These are phyloP conservation scores for Megalops atlanticus DNA, from an alignment of 2,113 vertebrate genomes.

Conservation along the genomic window DNA sequence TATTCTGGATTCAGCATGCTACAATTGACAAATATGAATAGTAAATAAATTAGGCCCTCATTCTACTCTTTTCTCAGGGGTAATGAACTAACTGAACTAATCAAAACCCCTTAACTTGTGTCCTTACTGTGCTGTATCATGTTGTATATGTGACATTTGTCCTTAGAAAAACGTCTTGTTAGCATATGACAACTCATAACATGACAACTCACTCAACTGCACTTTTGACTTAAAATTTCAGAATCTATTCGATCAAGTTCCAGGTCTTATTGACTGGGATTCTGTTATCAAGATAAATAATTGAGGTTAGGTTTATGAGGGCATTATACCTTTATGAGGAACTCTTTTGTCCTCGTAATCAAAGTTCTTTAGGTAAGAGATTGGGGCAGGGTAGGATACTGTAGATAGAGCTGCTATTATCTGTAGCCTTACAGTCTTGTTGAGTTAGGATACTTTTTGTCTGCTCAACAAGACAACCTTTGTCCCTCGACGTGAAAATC, in stretches of 20 bases:
- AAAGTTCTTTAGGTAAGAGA: conserved; percentile 7
- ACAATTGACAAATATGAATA: neutral
- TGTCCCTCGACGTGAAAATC: neutral
- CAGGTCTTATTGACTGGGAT: neutral
- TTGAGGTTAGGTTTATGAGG: neutral
- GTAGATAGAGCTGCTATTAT: conserved; percentile 8
- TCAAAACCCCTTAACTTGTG: neutral
- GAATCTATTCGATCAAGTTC: no score
- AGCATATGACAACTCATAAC: no score
- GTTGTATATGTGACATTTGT: no score
- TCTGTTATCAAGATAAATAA: neutral
- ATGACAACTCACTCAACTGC: no score
- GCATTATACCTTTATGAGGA: neutral
- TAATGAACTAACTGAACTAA: no score
- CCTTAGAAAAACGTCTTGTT: no score
- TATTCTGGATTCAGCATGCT: neutral
- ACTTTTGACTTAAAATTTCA: no score
- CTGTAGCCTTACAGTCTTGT: neutral
- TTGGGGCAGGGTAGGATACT: neutral
- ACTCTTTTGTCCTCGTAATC: conserved; percentile 21
- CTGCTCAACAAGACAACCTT: neutral
- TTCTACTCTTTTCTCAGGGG: neutral
- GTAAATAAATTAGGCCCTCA: neutral
- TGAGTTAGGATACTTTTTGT: neutral
- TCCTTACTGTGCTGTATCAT: neutral